Base-by-base conservation (phyloP, 2,797 vertebrate genomes). In the Philypnodon macrostomus region DNA sequence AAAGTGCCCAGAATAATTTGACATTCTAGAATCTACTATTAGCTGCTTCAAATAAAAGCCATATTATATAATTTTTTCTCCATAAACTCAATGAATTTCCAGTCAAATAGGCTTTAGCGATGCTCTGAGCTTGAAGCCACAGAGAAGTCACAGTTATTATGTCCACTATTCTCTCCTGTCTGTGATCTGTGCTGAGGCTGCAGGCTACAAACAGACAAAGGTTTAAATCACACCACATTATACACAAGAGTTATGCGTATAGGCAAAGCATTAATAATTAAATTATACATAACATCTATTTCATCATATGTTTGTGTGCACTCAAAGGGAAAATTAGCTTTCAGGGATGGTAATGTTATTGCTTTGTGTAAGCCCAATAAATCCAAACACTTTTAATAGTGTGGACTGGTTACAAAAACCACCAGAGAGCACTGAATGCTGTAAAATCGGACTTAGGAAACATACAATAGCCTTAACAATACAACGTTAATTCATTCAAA, bases 141-240 rank as follows among this genome's bases (percentile, higher is more conserved):
- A 13, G 40, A 27, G 9, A 29, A 42, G 40, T 30, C 26, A 41
- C 13, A 42, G 14, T 42, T 30, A 42, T 42, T 29, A 29, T 17
- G 26, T 42, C 26, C 14, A 42, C 26, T 7, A 12, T 29, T 29
- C 5, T 47, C 17, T 33, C 13, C 31, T 13, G n/a, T 32, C 18
- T 45, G 2, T 29, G 35, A 52, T 72, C 59, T 42, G 16, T 58
- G 59, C 67, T 67, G 74, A 85, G 2, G 18, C 47, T 57, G 74
- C 55, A 48, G 53, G 49, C 56, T 21, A 46, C 30, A 40, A 52
- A 48, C 8, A 50, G 54, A 65, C 14, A 15, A 62, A 44, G 47
- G 54, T 59, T 55, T 61, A 18, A 50, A 52, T 63, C 45, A 38
- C 17, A 47, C 32, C 34, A 40, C 37, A 45, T 5, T 19, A 38